These are phyloP conservation scores for Artibeus lituratus DNA, from an alignment of 2,797 vertebrate species.

Conservation along the genomic window DNA sequence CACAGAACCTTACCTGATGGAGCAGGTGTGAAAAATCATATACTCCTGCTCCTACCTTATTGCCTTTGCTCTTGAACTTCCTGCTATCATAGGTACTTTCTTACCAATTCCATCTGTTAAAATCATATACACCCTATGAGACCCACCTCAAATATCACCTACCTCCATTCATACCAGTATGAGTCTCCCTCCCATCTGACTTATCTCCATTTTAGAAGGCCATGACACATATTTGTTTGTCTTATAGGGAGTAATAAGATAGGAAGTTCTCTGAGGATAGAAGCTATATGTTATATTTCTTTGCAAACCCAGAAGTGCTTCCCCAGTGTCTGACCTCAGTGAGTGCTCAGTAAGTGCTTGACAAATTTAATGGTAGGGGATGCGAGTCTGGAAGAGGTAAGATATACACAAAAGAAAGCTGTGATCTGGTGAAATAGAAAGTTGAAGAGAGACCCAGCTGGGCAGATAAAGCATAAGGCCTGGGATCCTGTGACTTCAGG, in stretches of 20 bases:
- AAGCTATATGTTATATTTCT: background rate
- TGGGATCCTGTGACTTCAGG: background rate
- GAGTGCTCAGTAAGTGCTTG: background rate
- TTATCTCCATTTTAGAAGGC: background rate
- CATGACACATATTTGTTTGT: background rate
- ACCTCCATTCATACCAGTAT: background rate
- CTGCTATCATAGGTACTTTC: background rate
- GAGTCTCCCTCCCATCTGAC: background rate
- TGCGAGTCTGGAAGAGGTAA: background rate
- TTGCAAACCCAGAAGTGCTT: background rate
- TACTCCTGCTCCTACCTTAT: fast-evolving
- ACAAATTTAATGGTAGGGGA: background rate
- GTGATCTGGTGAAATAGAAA: background rate
- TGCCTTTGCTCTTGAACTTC: background rate
- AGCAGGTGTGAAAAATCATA: background rate
- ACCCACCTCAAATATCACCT: background rate
- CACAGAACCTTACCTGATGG: background rate
- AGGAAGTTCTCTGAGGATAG: background rate
- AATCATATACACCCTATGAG: background rate
- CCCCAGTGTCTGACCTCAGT: background rate
- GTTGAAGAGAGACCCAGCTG: background rate
- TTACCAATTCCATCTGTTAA: background rate
- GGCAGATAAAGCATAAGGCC: background rate
- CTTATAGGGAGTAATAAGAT: background rate
- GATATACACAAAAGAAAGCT: background rate